Base-by-base conservation (phyloP, 2,113 vertebrate species). In the Trichechus manatus region DNA sequence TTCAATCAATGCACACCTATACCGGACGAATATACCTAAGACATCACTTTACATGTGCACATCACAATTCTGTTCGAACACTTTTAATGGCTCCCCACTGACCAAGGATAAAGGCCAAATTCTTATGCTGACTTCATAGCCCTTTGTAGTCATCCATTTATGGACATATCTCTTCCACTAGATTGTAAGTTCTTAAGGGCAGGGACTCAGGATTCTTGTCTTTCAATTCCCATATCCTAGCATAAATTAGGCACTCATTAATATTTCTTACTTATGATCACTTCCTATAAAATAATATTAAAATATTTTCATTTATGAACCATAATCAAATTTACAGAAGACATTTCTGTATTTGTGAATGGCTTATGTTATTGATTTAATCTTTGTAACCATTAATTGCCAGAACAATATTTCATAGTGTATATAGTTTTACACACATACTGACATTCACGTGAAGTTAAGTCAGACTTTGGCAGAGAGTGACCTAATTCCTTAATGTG, bases 381-480 rank as follows among this genome's bases (percentile, higher is more conserved):
- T 75, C 19, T 80, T 84, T 93, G 9, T 68, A 93, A 79, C 9
- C 61, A 83, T 87, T 92, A 61, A 70, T 75, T 95, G 83, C 93
- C 27, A 79, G n/a, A 74, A 59, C 22, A 82, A 27, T 66, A 70
- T 83, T 89, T 95, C 47, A 53, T 85, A 75, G 39, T 74, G 31
- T 75, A n/a, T 90, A 56, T 77, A 72, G 61, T 94, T 87, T 91
- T 87, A 82, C 10, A 81, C 25, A 74, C 19, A 68, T 17, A n/a
- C 5, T 78, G 6, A 89, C 53, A 68, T 90, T 90, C 53, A 63
- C 19, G 33, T n/a, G 64, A 27, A 93, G 27, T 87, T 85, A 95
- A 68, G 42, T 85, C n/a, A 96, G 85, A 42, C 10, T 96, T 93
- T 93, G 78, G 11, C 44, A 89, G 84, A 93, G 53, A 59, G 36